Conservation (phyloP, 1,140 invertebrate genomes). For the Apis florea region DNA sequence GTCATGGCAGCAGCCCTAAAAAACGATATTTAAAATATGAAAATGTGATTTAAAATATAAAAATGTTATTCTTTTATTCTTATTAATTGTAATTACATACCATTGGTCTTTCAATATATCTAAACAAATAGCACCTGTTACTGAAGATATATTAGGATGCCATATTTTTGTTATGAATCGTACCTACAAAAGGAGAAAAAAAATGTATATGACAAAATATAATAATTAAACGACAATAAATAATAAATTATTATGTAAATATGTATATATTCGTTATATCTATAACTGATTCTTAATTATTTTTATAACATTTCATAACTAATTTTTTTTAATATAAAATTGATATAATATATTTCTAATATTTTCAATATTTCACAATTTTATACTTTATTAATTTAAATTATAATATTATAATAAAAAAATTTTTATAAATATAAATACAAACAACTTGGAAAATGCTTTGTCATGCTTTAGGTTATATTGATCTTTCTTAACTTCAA, state of each 20-base stretch:
- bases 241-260: too few relatives aligned
- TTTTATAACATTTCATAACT: too few relatives aligned
- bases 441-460: constrained; percentile 37
- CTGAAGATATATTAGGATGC: constrained; percentile 99
- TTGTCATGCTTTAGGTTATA: constrained; percentile 29
- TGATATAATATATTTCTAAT: not conserved
- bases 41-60: not conserved
- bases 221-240: not conserved
- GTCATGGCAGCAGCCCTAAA: constrained; percentile 98
- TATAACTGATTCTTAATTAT: too few relatives aligned
- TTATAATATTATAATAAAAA: not conserved
- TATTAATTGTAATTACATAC: constrained; percentile 78
- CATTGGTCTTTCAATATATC: constrained; percentile 99
- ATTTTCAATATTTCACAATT: not conserved
- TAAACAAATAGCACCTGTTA: constrained; percentile 99
- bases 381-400: not conserved
- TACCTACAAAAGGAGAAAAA: constrained; percentile 81
- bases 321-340: not conserved
- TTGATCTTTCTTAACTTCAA: constrained; percentile 12
- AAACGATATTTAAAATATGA: constrained; percentile 14
- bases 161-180: constrained; percentile 98
- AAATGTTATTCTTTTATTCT: not conserved
- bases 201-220: not conserved
- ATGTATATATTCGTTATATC: too few relatives aligned
- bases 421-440: not conserved